These are phyloP conservation scores for Chrysochloris asiatica DNA, from an alignment of 2,113 vertebrate species.

Conservation along the genomic window DNA sequence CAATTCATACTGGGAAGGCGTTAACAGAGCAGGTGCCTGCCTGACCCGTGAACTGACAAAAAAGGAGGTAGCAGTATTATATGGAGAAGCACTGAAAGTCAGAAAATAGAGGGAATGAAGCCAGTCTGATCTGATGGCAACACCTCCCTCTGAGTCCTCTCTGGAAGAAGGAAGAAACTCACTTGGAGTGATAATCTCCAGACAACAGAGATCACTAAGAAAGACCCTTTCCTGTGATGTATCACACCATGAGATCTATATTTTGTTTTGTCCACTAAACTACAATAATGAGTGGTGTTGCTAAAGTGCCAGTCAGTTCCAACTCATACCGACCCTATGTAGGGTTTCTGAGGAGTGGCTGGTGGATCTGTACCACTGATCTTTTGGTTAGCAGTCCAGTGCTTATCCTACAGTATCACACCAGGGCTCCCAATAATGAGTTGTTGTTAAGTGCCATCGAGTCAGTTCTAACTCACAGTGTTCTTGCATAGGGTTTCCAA, in stretches of 20 bases:
- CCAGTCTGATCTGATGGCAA: neutral
- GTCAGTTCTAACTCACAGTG: no score
- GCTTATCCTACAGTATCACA: no score
- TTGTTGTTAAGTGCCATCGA: no score
- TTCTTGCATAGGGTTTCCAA: no score
- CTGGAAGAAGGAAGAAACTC: neutral
- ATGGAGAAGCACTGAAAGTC: neutral
- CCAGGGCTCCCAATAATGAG: no score
- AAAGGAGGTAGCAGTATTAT: neutral
- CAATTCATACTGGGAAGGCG: neutral
- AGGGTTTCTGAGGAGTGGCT: no score
- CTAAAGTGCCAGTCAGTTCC: no score
- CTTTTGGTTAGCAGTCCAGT: no score
- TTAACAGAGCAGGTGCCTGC: neutral
- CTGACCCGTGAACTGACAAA: neutral
- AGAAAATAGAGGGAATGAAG: neutral
- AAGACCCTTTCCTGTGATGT: neutral
- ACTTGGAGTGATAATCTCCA: conserved; percentile 21
- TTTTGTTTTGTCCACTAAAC: conserved; percentile 34
- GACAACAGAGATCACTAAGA: neutral
- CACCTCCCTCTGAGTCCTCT: no score
- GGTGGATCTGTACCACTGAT: no score
- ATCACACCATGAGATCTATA: neutral
- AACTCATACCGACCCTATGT: no score
- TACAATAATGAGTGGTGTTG: conserved; percentile 13